A percentile compares a stretch with the other conserved stretches of the same genome.
Evolutionary conservation across 2,113 vertebrate genomes (phyloP).

Genomic region (Pogona vitticeps): DNA sequence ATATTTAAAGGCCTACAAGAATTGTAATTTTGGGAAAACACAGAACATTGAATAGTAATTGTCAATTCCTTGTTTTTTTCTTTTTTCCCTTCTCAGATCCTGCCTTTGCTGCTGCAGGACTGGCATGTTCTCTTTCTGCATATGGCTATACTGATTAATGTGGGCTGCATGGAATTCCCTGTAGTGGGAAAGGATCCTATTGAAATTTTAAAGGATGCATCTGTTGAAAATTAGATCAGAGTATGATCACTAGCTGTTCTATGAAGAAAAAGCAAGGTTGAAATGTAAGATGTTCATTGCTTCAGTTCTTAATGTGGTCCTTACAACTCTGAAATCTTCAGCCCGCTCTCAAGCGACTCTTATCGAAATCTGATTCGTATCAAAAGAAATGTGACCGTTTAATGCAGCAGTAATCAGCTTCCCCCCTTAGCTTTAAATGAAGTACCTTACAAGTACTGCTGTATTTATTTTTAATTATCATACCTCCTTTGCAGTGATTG

Average conservation of each 20-base stretch:
- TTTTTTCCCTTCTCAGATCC: not conserved
- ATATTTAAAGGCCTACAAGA: not conserved
- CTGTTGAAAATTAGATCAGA: constrained; percentile 21
- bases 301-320: not conserved
- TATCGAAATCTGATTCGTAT: constrained; percentile 61
- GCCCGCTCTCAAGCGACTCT: constrained; percentile 28
- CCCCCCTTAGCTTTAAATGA: constrained; percentile 62
- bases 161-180: not conserved
- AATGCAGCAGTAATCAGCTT: constrained; percentile 47
- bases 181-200: not conserved
- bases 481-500: constrained; percentile 51
- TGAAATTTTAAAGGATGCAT: constrained; percentile 36
- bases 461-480: constrained; percentile 52
- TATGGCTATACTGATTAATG: constrained; percentile 12
- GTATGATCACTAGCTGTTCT: constrained; percentile 20
- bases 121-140: constrained; percentile 16
- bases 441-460: constrained; percentile 56
- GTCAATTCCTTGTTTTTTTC: not conserved
- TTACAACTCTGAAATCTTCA: constrained; percentile 40
- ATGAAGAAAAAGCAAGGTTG: constrained; percentile 50
- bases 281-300: constrained; percentile 26
- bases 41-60: not conserved
- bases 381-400: constrained; percentile 58
- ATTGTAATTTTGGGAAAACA: not conserved
- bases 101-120: not conserved